phyloP scores from a whole-genome alignment of 1,140 invertebrate genomes.

The Drosophila elegans region DNA sequence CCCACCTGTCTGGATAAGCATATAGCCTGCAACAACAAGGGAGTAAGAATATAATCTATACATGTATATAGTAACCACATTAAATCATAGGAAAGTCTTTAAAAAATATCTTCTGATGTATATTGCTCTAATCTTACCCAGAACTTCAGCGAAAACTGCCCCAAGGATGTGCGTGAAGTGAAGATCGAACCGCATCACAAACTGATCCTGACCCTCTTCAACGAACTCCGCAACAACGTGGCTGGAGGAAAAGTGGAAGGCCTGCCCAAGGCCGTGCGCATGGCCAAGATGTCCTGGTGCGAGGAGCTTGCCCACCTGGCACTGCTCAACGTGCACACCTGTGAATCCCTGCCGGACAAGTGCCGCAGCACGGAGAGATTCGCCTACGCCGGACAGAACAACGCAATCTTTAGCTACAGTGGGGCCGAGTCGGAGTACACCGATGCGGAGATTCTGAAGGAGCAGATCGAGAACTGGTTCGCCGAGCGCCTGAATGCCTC shows the following conservation, averaged over 20 bases:
- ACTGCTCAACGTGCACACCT: constrained; percentile 52
- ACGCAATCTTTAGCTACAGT: constrained; percentile 65
- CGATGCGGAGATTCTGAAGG: constrained; percentile 59
- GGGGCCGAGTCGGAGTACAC: constrained; percentile 55
- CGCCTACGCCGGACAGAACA: constrained; percentile 64
- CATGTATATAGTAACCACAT: too few relatives aligned
- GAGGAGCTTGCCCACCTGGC: constrained; percentile 60
- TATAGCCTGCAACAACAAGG: constrained; percentile 66
- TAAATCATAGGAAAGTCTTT: too few relatives aligned
- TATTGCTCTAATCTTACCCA: neutral
- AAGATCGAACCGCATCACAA: constrained; percentile 52
- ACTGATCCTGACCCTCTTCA: constrained; percentile 52
- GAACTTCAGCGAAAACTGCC: constrained; percentile 57
- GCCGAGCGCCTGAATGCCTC: constrained; percentile 32
- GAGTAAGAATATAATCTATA: constrained; percentile 20
- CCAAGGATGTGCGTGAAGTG: constrained; percentile 45
- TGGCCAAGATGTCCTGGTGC: constrained; percentile 74
- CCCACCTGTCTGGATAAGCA: constrained; percentile 68
- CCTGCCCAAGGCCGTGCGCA: constrained; percentile 58
- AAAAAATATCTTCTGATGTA: too few relatives aligned
- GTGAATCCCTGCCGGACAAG: constrained; percentile 53
- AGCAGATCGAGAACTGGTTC: constrained; percentile 69
- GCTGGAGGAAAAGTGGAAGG: constrained; percentile 49
- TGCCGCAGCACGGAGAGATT: constrained; percentile 70
- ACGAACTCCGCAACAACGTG: constrained; percentile 64